Base-by-base conservation (phyloP, 2,113 vertebrate genomes). In the Plotosus lineatus region DNA sequence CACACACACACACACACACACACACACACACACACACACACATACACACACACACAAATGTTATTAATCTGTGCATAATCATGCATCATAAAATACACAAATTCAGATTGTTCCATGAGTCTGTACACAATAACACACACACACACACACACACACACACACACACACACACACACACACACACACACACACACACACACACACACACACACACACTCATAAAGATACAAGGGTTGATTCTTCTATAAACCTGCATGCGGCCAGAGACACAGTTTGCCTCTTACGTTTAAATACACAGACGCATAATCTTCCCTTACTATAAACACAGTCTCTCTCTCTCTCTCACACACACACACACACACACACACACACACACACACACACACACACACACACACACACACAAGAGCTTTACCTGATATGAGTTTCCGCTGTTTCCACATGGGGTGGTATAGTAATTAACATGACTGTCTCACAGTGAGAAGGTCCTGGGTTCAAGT, bases 231-330 rank as follows among this genome's bases (percentile, higher is more conserved):
- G 65, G 40, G 38, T 55, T 75, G 51, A 33, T 23, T 48, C 65
- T 81, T 77, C 65, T 55, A 84, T 77, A 80, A 84, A 75, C 82
- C 60, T 28, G 40, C 56, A 75, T 50, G 6, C 12, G 4, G 55
- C 40, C 82, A 79, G 51, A 78, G 56, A 78, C 42, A 58, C 19
- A 31, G 44, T 36, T 56, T 60, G 51, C 38, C 63, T 33, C 38
- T 77, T n/a, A 50, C 44, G 9, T 28, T 79, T 56, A 80, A 53
- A 74, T 4, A 84, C 63, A 63, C 42, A 69, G 26, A 58, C 48
- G 4, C 63, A 8, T n/a, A 58, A 55, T 68, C 58, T 81, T 63
- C 48, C 60, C 40, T 55, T 75, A 48, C 51, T 50, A 21, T 66
- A 69, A n/a, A 82, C 69, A 72, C 60, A 36, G 60, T 3, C 17